phyloP scores from a whole-genome alignment of 2,888 invertebrate species.

The Adelognathus sp. region DNA sequence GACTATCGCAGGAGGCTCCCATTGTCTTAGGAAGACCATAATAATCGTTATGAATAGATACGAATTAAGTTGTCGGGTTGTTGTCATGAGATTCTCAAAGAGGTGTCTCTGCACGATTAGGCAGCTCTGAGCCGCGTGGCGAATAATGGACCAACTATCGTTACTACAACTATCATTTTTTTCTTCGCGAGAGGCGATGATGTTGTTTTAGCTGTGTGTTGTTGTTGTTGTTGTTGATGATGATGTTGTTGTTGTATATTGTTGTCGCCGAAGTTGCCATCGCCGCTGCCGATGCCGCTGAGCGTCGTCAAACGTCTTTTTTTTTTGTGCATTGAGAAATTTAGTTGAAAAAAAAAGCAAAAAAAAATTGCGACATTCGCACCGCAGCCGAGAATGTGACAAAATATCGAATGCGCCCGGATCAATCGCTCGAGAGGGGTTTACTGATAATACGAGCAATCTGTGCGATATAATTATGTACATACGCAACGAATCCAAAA shows the following conservation, averaged over 20 bases:
- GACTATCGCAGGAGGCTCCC: not conserved
- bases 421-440: not conserved
- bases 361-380: not conserved
- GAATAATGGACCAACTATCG: not conserved
- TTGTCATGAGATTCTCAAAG: not conserved
- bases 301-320: not conserved
- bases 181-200: not conserved
- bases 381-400: not conserved
- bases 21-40: not conserved
- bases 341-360: not conserved
- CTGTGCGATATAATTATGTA: not conserved
- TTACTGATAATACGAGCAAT: not conserved
- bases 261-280: not conserved
- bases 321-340: not conserved
- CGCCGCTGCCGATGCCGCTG: not conserved
- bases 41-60: not conserved
- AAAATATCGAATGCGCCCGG: not conserved
- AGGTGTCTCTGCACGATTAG: not conserved
- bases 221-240: not conserved
- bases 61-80: not conserved
- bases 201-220: not conserved
- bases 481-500: conserved; percentile 21
- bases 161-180: not conserved
- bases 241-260: not conserved
- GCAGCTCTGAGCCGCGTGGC: not conserved